Evolutionary conservation across 2,113 vertebrate species (phyloP).

Genomic region (Megaleporinus macrocephalus): DNA sequence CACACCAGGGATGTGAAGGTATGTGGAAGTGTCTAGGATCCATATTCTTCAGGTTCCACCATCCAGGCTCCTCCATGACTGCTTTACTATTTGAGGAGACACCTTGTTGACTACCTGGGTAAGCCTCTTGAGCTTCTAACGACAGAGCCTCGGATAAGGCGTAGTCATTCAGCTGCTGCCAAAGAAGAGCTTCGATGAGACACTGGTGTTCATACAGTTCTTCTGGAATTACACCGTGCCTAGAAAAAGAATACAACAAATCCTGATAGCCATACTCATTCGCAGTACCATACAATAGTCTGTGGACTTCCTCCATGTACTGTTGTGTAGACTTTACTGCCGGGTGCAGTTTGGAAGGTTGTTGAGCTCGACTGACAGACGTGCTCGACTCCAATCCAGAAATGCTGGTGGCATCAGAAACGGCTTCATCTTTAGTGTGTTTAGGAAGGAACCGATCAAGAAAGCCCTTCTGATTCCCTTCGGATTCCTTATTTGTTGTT

Average conservation of each 20-base stretch:
- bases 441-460: conserved; percentile 50
- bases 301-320: conserved; percentile 76
- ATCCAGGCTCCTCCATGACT: conserved; percentile 51
- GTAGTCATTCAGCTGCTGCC: conserved; percentile 80
- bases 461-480: conserved; percentile 60
- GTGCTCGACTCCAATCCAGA: conserved; percentile 10
- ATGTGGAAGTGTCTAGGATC: conserved; percentile 69
- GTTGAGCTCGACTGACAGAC: conserved; percentile 15
- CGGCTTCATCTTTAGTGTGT: conserved; percentile 53
- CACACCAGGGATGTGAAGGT: conserved; percentile 75
- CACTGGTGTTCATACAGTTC: conserved; percentile 78
- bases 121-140: conserved; percentile 57
- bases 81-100: conserved; percentile 38
- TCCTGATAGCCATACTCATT: conserved; percentile 78
- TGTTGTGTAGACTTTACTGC: conserved; percentile 62
- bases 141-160: conserved; percentile 68
- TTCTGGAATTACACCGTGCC: conserved; percentile 74
- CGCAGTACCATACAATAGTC: conserved; percentile 75
- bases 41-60: conserved; percentile 68
- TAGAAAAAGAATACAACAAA: conserved; percentile 75
- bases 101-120: conserved; percentile 46
- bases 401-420: not conserved
- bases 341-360: conserved; percentile 51
- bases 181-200: conserved; percentile 78
- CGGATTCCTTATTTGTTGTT: conserved; percentile 64